These are phyloP conservation scores for Takifugu flavidus DNA, from an alignment of 2,113 vertebrate species.

Conservation along the genomic window DNA sequence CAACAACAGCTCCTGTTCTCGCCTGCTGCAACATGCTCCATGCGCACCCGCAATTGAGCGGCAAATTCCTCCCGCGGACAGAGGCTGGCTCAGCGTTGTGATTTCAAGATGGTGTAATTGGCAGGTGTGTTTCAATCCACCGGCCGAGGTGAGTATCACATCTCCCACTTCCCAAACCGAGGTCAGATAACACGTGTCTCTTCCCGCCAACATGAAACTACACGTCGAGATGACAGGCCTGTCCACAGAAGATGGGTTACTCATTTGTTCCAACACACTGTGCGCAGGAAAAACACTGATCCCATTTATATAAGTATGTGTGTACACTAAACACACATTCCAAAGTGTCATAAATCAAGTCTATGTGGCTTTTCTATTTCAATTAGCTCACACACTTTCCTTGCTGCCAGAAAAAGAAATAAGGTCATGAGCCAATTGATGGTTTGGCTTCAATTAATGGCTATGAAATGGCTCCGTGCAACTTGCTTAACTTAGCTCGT, in stretches of 20 bases:
- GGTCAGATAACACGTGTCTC: conserved; percentile 24
- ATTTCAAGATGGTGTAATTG: conserved; percentile 57
- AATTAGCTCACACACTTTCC: background rate
- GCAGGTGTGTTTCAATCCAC: conserved; percentile 44
- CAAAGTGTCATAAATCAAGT: conserved; percentile 15
- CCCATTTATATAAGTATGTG: too few relatives aligned
- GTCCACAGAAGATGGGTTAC: conserved; percentile 26
- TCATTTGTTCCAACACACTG: conserved; percentile 23
- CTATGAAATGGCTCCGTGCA: background rate
- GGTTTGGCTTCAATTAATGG: background rate
- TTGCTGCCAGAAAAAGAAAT: conserved; percentile 1
- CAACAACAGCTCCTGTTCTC: conserved; percentile 55
- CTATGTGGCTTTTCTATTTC: conserved; percentile 5
- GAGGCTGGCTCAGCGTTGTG: conserved; percentile 31
- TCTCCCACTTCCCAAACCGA: background rate
- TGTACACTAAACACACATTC: conserved; percentile 21
- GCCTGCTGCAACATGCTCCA: conserved; percentile 68
- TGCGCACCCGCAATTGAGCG: conserved; percentile 41
- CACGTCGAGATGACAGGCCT: conserved; percentile 41
- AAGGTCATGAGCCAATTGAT: background rate
- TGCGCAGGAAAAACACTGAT: background rate
- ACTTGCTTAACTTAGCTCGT: too few relatives aligned
- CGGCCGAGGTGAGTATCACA: conserved; percentile 33
- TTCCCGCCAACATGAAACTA: conserved; percentile 41
- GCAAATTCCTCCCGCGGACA: conserved; percentile 64